Base-by-base conservation (phyloP, 1,140 invertebrate species). In the Oncopodura yosiiana region DNA sequence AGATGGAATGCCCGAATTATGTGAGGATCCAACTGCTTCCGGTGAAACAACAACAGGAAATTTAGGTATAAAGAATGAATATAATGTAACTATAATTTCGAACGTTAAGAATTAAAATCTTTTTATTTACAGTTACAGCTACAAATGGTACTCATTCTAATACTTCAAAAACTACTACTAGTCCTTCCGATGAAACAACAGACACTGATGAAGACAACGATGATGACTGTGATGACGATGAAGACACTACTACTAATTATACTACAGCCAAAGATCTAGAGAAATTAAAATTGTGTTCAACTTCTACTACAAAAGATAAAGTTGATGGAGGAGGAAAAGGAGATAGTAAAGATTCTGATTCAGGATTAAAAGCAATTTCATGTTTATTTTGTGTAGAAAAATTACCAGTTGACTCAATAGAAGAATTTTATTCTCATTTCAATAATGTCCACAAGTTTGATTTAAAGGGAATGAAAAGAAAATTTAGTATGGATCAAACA, bases 401-500 rank as follows among this genome's bases (percentile, higher is more conserved):
- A 24, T 70, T 71, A 32, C 58, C 62, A 19, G 37, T 27, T 6
- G 30, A 53, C 11, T 70, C 66, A 32, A 70, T 74, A 36, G 54
- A 66, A 9, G 66, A 67, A 30, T 68, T 75, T 4, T 68, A 78
- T 24, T 62, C 69, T 4, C 80, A 81, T 60, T 72, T 77, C 38
- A 63, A 67, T 30, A 61, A 65, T 2, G 49, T 55, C 3, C 88
- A 93, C 65, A 74, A 75, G 43, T 83, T 93, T 66, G 78, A 83
- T 69, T 74, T 94, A 21, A 67, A 73, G 14, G 67, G 71, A 19
- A 73, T 87, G 32, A 83, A 84, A 69, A 66, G 68, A 1, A 83
- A 78, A 61, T 80, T 82, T 65, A 76, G 76, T 53, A 79, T 93
- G 74, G 87, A 92, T 67, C 82, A 81, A 64, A 87, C 90, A 70